Base-by-base conservation (phyloP, 2,113 vertebrate genomes). In the Phalacrocorax pelagicus region DNA sequence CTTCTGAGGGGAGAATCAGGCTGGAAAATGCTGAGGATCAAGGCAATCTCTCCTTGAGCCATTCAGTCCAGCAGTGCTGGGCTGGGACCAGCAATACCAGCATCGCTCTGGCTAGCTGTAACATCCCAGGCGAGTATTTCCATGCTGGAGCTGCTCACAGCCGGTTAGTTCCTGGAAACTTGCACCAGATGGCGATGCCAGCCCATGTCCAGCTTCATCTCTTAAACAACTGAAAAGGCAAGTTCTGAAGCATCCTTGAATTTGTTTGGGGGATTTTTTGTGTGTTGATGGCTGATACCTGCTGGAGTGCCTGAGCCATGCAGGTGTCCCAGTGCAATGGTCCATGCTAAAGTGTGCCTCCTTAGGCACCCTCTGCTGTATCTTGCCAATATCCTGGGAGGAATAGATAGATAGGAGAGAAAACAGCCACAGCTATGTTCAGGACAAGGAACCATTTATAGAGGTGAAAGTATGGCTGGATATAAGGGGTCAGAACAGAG, bases 141-240 rank as follows among this genome's bases (percentile, higher is more conserved):
- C 26, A 2, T 15, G n/a, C 54, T 8, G 38, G 57, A 90, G 36
- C 46, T 82, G 57, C 74, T 91, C 78, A 38, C 30, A 72, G 36
- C 5, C 16, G 1, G 74, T 88, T 77, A 82, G 70, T 96, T 95
- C 55, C 94, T 30, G 34, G 23, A 26, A 95, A 83, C 78, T 80
- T 73, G 74, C 96, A 96, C 29, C 94, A 97, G 97, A 10, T 73
- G 97, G 97, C 96, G 3, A 13, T 66, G 75, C 71, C 91, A 81
- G 87, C 70, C 57, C 95, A 14, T 62, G 36, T 92, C 44, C 30
- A 40, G 70, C 57, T 54, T 63, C 65, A 10, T 8, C 55, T 73
- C 61, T 30, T 27, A 9, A 61, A 54, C 19, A 62, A 40, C 36
- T 12, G 69, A 16, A 40, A 55, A 51, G 6, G 8, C 15, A 19